phyloP scores from a whole-genome alignment of 2,113 vertebrate genomes.

The Alosa alosa region DNA sequence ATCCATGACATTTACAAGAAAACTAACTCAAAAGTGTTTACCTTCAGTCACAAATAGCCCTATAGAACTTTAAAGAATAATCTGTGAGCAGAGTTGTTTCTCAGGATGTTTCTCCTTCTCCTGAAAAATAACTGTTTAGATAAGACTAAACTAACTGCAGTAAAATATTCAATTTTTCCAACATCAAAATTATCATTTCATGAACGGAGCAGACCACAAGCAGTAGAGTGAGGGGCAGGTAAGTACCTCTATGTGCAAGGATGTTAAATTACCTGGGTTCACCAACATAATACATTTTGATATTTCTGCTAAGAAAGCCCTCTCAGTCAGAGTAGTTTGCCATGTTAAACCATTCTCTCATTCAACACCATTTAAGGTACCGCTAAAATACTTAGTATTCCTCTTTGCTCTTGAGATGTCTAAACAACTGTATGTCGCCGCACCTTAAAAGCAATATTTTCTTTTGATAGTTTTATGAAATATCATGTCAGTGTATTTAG shows the following conservation, averaged over 20 bases:
- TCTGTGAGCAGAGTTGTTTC: neutral
- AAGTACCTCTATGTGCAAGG: no score
- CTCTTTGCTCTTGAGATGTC: neutral
- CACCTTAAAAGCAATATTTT: neutral
- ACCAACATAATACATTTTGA: no score
- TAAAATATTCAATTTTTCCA: no score
- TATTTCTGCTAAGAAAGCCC: no score
- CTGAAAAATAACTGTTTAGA: no score
- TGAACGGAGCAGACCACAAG: no score
- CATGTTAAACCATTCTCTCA: neutral
- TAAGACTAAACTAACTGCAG: no score
- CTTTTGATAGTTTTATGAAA: constrained; percentile 21
- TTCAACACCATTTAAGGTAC: neutral
- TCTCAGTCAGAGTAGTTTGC: neutral
- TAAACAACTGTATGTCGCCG: neutral
- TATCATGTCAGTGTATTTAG: constrained; percentile 28
- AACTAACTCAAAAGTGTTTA: neutral
- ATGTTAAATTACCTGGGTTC: no score
- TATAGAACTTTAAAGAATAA: neutral
- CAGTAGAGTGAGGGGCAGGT: no score
- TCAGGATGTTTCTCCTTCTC: neutral
- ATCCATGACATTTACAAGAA: no score
- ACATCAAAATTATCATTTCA: no score
- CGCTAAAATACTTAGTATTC: neutral
- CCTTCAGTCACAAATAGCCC: neutral